These are phyloP conservation scores for Bolborhynchus lineola DNA, from an alignment of 2,113 vertebrate genomes.

Conservation along the genomic window DNA sequence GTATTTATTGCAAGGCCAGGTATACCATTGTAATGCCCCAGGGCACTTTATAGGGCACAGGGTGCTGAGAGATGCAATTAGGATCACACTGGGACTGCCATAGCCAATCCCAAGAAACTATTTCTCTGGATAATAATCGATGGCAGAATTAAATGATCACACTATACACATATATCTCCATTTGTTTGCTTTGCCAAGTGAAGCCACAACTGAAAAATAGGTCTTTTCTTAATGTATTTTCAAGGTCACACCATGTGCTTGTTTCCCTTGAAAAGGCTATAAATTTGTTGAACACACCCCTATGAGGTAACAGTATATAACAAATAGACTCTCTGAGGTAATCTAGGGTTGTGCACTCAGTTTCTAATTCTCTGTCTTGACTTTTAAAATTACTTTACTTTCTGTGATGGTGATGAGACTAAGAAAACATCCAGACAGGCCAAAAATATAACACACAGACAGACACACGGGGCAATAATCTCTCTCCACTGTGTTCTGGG, in stretches of 20 bases:
- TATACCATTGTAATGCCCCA: neutral
- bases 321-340: constrained; percentile 29
- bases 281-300: constrained; percentile 27
- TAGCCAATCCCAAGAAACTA: neutral
- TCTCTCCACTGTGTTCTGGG: neutral
- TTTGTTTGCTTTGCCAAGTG: neutral
- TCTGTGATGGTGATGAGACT: neutral
- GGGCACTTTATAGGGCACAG: neutral
- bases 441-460: neutral
- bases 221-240: neutral
- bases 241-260: neutral
- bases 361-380: constrained; percentile 69
- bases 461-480: neutral
- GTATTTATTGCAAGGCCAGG: neutral
- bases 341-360: constrained; percentile 50
- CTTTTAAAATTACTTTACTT: constrained; percentile 64
- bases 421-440: constrained; percentile 31
- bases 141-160: neutral
- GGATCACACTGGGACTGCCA: neutral
- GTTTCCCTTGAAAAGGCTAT: neutral
- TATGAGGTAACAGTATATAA: constrained; percentile 33
- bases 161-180: neutral
- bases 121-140: neutral
- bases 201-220: neutral
- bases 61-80: neutral